phyloP scores from a whole-genome alignment of 2,888 invertebrate genomes.

The Netelia inedita region DNA sequence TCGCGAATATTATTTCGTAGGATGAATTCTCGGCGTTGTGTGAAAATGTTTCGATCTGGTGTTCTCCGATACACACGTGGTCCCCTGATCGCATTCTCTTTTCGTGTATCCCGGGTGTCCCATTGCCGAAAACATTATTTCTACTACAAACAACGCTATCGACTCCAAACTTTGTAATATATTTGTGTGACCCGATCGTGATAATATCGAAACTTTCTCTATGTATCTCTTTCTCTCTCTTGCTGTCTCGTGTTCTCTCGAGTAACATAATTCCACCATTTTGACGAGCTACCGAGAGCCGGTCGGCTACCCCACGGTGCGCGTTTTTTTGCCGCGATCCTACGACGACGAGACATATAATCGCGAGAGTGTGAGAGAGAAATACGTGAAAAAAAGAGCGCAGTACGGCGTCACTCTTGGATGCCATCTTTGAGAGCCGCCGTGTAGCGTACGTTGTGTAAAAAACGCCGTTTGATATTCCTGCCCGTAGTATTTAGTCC shows the following conservation, averaged over 20 bases:
- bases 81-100: not conserved
- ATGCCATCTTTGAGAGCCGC: conserved; percentile 80
- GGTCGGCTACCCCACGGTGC: conserved; percentile 64
- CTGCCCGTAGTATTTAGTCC: conserved; percentile 68
- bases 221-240: conserved; percentile 28
- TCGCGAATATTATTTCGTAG: conserved; percentile 24
- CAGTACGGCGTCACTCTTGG: conserved; percentile 82
- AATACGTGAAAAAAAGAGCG: conserved; percentile 66
- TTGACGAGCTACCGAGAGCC: conserved; percentile 63
- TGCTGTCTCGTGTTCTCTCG: conserved; percentile 8
- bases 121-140: not conserved
- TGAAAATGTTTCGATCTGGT: not conserved
- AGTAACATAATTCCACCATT: conserved; percentile 60
- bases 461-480: conserved; percentile 77
- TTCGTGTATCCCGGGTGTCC: not conserved
- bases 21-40: not conserved
- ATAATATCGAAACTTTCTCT: not conserved
- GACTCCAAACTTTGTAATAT: not conserved
- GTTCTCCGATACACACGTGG: not conserved
- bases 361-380: conserved; percentile 62
- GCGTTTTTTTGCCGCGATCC: conserved; percentile 45
- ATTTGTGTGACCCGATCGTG: not conserved
- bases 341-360: conserved; percentile 30
- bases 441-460: conserved; percentile 75
- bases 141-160: not conserved